Percentiles rank a stretch among this genome's conserved stretches.
Conservation (phyloP, 2,797 vertebrate genomes). For the Liasis olivaceus region DNA sequence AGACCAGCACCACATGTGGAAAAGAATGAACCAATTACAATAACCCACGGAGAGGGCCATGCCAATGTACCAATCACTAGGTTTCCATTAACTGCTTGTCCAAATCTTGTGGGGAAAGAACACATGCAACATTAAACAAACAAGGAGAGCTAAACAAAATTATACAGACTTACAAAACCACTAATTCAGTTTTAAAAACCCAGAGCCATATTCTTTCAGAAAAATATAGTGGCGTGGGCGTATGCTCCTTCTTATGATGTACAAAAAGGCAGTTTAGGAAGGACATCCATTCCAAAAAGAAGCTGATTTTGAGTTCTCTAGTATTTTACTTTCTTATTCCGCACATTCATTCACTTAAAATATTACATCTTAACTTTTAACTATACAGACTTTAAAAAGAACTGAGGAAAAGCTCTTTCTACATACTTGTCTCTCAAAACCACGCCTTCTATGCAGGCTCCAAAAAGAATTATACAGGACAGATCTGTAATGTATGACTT, state of each 20-base stretch:
- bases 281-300: background rate
- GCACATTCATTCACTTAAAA: background rate
- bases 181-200: background rate
- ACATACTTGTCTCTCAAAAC: slow-evolving; percentile 94
- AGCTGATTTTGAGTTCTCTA: background rate
- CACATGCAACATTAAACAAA: slow-evolving; percentile 21
- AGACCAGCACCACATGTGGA: slow-evolving; percentile 95
- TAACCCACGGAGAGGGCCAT: slow-evolving; percentile 97
- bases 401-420: background rate
- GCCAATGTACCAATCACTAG: slow-evolving; percentile 92
- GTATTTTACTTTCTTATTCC: background rate
- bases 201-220: background rate
- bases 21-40: slow-evolving; percentile 97
- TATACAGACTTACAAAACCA: background rate
- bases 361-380: background rate
- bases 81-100: slow-evolving; percentile 92
- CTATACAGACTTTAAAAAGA: background rate
- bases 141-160: slow-evolving; percentile 7
- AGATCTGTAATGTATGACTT: slow-evolving; percentile 77
- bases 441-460: slow-evolving; percentile 92
- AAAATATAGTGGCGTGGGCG: background rate
- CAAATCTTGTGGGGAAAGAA: slow-evolving; percentile 76
- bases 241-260: background rate
- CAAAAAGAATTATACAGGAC: slow-evolving; percentile 88
- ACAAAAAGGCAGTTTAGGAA: background rate